Percentiles rank a stretch among this genome's conserved stretches.
Conservation (phyloP, 2,797 vertebrate genomes). For the Semaprochilodus insignis region DNA sequence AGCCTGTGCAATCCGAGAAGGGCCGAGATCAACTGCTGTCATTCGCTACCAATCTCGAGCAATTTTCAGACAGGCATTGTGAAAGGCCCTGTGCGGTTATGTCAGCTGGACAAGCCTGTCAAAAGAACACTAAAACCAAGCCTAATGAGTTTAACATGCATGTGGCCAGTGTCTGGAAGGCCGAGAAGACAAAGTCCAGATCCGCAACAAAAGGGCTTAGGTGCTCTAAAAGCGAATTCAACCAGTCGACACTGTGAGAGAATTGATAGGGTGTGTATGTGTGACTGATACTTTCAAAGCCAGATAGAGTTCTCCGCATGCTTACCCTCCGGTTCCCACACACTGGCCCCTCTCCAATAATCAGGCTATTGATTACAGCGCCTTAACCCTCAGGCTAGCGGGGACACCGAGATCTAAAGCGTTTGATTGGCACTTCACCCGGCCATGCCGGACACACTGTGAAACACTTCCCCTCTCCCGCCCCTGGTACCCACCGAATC, state of each 20-base stretch:
- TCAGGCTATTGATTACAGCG: conserved; percentile 68
- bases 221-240: conserved; percentile 19
- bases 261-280: conserved; percentile 30
- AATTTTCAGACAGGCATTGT: background rate
- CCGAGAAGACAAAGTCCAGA: conserved; percentile 46
- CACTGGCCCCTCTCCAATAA: conserved; percentile 34
- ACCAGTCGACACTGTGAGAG: conserved; percentile 17
- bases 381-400: conserved; percentile 59
- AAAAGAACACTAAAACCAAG: conserved; percentile 48
- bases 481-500: conserved; percentile 15
- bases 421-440: conserved; percentile 74
- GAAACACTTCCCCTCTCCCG: conserved; percentile 45
- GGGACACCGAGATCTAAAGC: conserved; percentile 64
- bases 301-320: conserved; percentile 4
- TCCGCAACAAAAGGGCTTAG: conserved; percentile 9
- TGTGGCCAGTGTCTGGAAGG: conserved; percentile 3
- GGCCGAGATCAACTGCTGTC: background rate
- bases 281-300: background rate
- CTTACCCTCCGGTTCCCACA: conserved; percentile 29
- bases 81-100: background rate
- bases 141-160: conserved; percentile 36
- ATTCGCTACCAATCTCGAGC: background rate
- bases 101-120: background rate
- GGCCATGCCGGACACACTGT: conserved; percentile 59
- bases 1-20: background rate